Percentiles rank a stretch among this genome's conserved stretches.
phyloP scores from a whole-genome alignment of 2,113 vertebrate genomes.

The Antechinus stuartii region DNA sequence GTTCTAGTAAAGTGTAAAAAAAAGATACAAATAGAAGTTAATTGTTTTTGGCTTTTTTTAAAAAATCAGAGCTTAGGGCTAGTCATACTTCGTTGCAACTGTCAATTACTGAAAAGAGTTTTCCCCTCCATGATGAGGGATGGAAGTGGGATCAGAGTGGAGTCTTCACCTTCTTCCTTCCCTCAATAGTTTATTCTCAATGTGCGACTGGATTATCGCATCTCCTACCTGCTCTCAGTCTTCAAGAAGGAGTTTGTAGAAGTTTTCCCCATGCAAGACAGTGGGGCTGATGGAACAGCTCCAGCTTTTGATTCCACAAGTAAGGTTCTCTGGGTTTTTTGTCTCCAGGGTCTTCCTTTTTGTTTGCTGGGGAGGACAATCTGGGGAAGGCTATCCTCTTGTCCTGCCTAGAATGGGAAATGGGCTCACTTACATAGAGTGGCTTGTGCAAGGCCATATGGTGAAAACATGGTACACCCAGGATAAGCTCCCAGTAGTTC shows the following conservation, averaged over 20 bases:
- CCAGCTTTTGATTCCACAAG: slow-evolving; percentile 92
- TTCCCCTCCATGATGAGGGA: accelerated
- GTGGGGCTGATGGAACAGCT: slow-evolving; percentile 90
- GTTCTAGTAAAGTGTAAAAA: neutral
- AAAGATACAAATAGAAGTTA: neutral
- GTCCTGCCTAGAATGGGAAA: neutral
- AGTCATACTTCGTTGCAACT: neutral
- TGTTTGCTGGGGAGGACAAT: neutral
- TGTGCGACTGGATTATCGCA: slow-evolving; percentile 96
- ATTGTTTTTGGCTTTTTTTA: no score
- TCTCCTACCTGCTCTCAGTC: slow-evolving; percentile 96
- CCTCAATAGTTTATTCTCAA: slow-evolving; percentile 95
- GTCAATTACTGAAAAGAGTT: neutral
- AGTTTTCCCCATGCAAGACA: slow-evolving; percentile 95
- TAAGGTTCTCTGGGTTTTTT: slow-evolving; percentile 73
- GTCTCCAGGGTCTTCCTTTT: neutral
- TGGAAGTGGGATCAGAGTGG: neutral
- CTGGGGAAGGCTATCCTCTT: neutral
- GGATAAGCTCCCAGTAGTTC: neutral
- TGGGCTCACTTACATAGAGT: neutral
- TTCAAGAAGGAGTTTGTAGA: slow-evolving; percentile 99
- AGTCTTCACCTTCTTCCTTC: slow-evolving; percentile 1
- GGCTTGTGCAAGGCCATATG: neutral
- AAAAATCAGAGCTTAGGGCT: neutral
- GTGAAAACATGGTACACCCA: neutral